phyloP scores from a whole-genome alignment of 2,797 vertebrate genomes.

The Threskiornis aethiopicus region DNA sequence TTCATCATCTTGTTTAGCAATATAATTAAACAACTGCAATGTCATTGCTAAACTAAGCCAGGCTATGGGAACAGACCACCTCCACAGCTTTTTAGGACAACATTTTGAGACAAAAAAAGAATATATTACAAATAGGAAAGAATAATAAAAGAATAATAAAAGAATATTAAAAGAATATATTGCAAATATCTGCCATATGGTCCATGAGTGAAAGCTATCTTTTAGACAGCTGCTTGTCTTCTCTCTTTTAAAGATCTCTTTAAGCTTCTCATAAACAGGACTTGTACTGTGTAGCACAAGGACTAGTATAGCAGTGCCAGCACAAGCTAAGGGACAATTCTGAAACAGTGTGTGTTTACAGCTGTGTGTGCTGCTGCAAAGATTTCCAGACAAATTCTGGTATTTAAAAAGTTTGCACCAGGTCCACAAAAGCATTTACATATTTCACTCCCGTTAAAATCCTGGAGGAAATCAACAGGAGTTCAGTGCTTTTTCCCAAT shows the following conservation, averaged over 20 bases:
- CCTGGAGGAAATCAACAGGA: neutral
- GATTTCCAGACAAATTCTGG: neutral
- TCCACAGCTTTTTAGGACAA: neutral
- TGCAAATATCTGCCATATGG: neutral
- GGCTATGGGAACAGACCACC: neutral
- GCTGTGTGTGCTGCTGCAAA: neutral
- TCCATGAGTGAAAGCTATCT: neutral
- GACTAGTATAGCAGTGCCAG: neutral
- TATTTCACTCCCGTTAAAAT: neutral
- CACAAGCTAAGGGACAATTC: neutral
- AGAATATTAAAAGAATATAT: neutral
- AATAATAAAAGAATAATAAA: neutral
- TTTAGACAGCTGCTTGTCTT: neutral
- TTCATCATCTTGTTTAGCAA: neutral
- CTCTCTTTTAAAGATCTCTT: neutral
- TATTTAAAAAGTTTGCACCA: neutral
- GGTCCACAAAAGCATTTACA: neutral
- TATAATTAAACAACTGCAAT: neutral
- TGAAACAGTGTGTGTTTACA: neutral
- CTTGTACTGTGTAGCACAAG: neutral
- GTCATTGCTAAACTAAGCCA: neutral
- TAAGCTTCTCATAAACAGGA: neutral
- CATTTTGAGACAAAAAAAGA: neutral
- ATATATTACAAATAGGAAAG: neutral
- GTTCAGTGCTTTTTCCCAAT: neutral